phyloP scores from a whole-genome alignment of 2,797 vertebrate genomes.

The Austrolebias charrua region DNA sequence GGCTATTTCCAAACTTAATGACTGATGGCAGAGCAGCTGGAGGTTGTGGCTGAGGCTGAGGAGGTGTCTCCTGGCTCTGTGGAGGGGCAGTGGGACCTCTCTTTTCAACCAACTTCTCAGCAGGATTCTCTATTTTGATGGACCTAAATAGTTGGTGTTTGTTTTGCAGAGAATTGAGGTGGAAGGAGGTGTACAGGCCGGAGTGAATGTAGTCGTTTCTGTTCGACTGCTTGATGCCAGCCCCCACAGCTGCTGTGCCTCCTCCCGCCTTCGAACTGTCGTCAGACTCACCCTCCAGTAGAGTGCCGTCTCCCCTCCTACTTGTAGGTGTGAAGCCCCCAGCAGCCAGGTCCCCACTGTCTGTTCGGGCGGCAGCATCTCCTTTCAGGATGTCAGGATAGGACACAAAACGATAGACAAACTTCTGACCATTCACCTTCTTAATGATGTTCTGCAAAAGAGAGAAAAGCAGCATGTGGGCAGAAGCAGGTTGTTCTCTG shows the following conservation, averaged over 20 bases:
- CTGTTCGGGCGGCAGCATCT: constrained; percentile 77
- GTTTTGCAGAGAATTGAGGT: constrained; percentile 92
- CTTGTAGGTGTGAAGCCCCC: constrained; percentile 33
- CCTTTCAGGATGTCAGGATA: constrained; percentile 94
- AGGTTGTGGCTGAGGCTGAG: constrained; percentile 43
- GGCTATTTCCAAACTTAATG: constrained; percentile 89
- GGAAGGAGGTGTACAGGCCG: constrained; percentile 95
- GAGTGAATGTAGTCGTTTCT: constrained; percentile 98
- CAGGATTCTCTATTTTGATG: constrained; percentile 89
- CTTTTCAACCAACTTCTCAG: constrained; percentile 85
- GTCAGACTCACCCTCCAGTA: constrained; percentile 78
- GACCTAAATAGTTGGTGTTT: constrained; percentile 91
- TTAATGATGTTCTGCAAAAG: constrained; percentile 95
- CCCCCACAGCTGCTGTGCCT: constrained; percentile 33
- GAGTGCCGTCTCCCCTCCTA: constrained; percentile 60
- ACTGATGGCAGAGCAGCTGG: constrained; percentile 75
- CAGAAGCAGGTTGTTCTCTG: background rate
- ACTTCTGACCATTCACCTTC: constrained; percentile 98
- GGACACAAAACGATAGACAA: constrained; percentile 97
- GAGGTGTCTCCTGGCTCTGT: constrained; percentile 73
- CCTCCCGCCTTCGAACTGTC: constrained; percentile 67
- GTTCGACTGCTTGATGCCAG: constrained; percentile 83
- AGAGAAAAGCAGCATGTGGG: constrained; percentile 11
- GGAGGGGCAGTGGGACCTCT: constrained; percentile 70
- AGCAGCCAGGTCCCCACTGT: constrained; percentile 68